Evolutionary conservation across 2,888 invertebrate species (phyloP), one percentile per base, ranked within the genome.

Genomic region (Ganaspis brasiliensis): DNA sequence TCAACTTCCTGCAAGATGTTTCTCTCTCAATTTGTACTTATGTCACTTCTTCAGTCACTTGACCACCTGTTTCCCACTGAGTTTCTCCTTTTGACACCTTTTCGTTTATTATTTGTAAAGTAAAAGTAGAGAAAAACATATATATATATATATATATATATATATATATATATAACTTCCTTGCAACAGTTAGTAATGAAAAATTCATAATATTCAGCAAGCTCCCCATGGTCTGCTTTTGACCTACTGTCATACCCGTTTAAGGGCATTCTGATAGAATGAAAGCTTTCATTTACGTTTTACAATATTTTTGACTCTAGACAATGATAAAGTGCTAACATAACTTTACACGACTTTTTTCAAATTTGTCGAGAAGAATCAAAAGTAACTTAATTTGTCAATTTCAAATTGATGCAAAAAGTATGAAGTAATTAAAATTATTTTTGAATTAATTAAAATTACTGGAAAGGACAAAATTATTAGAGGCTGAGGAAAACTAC

Each of bases 1-100:
- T 52, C 52, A 52, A 52, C 49, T 52, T 52, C 19, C 16, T 52
- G 52, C 16, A 52, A 8, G 16, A 49, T 49, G 52, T 52, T 52
- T 52, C 52, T 52, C 8, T 8, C 19, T 52, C 52, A 52, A 52
- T 52, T 52, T 52, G 52, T 19, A 8, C 52, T 52, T 19, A 52
- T 52, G 52, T 52, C 52, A 52, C 19, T 52, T 52, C 19, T 52
- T 52, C 52, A 19, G 52, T 52, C 19, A 52, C 52, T 52, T 52
- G 52, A 52, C 52, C 52, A 52, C 52, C 52, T 52, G 52, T 52
- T 52, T 19, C 19, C 5, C 52, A 9, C 19, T 19, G 0, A 52
- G 52, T 52, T 52, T 19, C 52, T 52, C 52, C 16, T 52, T 52
- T 52, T 52, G 52, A 19, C 52, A 52, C 16, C 19, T 6, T 16